Evolutionary conservation across 2,797 vertebrate species (phyloP).

Genomic region (Urophycis tenuis): DNA sequence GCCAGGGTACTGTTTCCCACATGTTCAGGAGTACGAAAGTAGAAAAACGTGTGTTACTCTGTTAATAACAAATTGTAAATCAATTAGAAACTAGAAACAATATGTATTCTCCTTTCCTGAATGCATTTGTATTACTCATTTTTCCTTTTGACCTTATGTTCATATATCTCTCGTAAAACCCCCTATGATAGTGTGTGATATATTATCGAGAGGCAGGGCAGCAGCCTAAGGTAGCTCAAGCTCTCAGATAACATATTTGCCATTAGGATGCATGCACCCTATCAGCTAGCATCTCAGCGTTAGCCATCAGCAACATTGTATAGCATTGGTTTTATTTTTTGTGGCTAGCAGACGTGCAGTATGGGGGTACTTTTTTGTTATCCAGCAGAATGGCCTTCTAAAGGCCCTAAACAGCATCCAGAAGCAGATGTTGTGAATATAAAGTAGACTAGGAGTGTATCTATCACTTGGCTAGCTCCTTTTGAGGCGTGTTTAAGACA

Average conservation of each 20-base stretch:
- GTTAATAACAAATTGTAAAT: not conserved
- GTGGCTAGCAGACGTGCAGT: not conserved
- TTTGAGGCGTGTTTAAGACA: constrained; percentile 31
- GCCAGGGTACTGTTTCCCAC: not conserved
- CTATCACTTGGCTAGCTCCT: constrained; percentile 37
- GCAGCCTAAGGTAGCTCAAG: not conserved
- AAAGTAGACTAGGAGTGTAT: constrained; percentile 35
- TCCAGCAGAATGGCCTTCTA: constrained; percentile 39
- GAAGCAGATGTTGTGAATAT: constrained; percentile 41
- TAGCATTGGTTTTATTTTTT: not conserved
- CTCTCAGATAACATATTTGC: not conserved
- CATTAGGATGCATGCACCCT: no score
- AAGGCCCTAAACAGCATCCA: constrained; percentile 31
- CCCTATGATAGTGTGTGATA: not conserved
- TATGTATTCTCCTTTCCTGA: not conserved
- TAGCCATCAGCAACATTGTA: not conserved
- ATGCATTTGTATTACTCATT: no score
- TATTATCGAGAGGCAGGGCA: not conserved
- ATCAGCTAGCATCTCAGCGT: not conserved
- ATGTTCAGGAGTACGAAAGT: not conserved
- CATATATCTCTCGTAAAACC: not conserved
- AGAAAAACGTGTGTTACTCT: not conserved
- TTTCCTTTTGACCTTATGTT: not conserved
- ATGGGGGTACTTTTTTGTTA: not conserved
- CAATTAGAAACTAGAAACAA: not conserved